phyloP scores from a whole-genome alignment of 2,888 invertebrate genomes.

The Thyatira batis region DNA sequence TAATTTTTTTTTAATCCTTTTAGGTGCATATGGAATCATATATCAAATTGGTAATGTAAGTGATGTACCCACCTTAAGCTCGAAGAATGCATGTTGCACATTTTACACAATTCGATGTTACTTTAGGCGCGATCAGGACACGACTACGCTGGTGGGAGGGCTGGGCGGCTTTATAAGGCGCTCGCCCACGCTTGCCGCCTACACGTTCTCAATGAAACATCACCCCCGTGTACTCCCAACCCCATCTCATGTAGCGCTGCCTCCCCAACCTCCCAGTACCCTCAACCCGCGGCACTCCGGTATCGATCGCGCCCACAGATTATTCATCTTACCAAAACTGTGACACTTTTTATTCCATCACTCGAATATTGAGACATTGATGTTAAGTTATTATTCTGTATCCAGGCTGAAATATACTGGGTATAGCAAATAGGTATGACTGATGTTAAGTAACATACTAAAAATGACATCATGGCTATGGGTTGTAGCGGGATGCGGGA shows the following conservation, averaged over 20 bases:
- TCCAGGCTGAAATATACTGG: neutral
- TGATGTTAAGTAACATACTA: neutral
- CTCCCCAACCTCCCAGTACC: slow-evolving; percentile 33
- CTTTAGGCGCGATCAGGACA: slow-evolving; percentile 51
- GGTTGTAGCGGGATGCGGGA: neutral
- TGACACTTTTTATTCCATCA: slow-evolving; percentile 43
- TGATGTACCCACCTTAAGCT: slow-evolving; percentile 60
- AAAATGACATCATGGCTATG: neutral
- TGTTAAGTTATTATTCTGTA: no score
- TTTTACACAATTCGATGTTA: slow-evolving; percentile 54
- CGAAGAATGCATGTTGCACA: slow-evolving; percentile 64
- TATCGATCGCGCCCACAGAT: slow-evolving; percentile 78
- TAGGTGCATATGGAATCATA: no score
- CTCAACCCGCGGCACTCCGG: slow-evolving; percentile 53
- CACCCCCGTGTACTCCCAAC: slow-evolving; percentile 40
- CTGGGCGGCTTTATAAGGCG: slow-evolving; percentile 69
- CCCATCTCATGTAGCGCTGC: slow-evolving; percentile 35
- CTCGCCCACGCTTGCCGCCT: slow-evolving; percentile 82
- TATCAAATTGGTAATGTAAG: slow-evolving; percentile 10
- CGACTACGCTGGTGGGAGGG: slow-evolving; percentile 69
- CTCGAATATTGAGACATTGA: slow-evolving; percentile 13
- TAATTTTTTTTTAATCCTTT: no score
- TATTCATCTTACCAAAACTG: slow-evolving; percentile 72
- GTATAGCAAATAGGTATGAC: neutral
- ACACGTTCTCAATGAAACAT: slow-evolving; percentile 87